Evolutionary conservation across 2,797 vertebrate genomes (phyloP).

Genomic region (Chiloscyllium punctatum): DNA sequence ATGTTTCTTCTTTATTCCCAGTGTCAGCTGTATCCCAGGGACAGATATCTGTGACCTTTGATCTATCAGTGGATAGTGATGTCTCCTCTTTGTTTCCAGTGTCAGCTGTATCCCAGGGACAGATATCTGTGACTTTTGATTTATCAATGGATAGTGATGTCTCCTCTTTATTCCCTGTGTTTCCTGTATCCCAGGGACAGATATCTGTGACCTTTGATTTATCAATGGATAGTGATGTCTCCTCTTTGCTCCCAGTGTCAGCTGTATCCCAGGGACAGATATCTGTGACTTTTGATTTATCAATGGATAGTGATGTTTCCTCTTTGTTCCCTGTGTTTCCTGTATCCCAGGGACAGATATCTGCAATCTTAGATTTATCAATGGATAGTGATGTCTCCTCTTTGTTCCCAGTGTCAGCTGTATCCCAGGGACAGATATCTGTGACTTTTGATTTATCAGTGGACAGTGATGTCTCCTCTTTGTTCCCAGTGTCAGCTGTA

Average conservation of each 20-base stretch:
- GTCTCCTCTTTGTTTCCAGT: background rate
- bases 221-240: constrained; percentile 42
- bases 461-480: constrained; percentile 44
- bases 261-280: constrained; percentile 46
- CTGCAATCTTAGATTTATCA: background rate
- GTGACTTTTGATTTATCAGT: constrained; percentile 51
- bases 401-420: background rate
- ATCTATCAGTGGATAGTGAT: constrained; percentile 17
- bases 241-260: background rate
- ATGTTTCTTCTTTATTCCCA: constrained; percentile 37
- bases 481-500: background rate
- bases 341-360: constrained; percentile 57
- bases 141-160: background rate
- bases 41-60: constrained; percentile 57
- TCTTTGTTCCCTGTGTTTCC: background rate
- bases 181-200: constrained; percentile 46
- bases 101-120: constrained; percentile 47
- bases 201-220: constrained; percentile 43
- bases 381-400: background rate
- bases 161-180: constrained; percentile 45
- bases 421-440: constrained; percentile 45
- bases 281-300: background rate
- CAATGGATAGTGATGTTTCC: background rate
- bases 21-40: constrained; percentile 57
- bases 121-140: constrained; percentile 42